These are phyloP conservation scores for Aquatica leii DNA, from an alignment of 2,888 invertebrate species.

Conservation along the genomic window DNA sequence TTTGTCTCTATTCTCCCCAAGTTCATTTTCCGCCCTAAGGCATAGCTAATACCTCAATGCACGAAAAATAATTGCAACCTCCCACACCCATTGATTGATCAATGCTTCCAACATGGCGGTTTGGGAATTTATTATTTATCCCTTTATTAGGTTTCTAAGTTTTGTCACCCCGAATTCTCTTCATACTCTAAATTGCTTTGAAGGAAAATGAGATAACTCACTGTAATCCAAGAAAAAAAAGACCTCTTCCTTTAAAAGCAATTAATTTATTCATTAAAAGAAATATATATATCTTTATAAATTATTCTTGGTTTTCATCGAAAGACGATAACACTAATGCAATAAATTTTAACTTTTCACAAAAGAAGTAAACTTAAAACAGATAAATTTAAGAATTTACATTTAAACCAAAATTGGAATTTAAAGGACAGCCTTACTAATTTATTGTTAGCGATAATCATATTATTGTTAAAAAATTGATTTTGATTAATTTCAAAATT, in stretches of 20 bases:
- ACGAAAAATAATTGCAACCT: slow-evolving; percentile 44
- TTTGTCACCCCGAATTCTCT: slow-evolving; percentile 44
- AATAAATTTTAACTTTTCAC: slow-evolving; percentile 1
- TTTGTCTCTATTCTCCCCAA: slow-evolving; percentile 24
- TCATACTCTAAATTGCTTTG: slow-evolving; percentile 19
- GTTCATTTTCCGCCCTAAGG: slow-evolving; percentile 30
- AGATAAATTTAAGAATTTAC: slow-evolving; percentile 1
- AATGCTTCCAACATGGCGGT: slow-evolving; percentile 52
- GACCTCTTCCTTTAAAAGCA: neutral
- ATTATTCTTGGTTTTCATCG: neutral
- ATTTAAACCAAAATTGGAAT: neutral
- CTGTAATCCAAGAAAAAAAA: slow-evolving; percentile 8
- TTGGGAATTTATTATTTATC: slow-evolving; percentile 54
- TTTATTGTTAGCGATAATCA: neutral
- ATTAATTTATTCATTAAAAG: slow-evolving; percentile 10
- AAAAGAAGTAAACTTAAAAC: neutral
- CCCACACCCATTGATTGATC: slow-evolving; percentile 47
- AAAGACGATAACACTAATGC: neutral
- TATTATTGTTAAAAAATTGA: too few species aligned
- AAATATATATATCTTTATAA: neutral
- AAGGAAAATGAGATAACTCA: slow-evolving; percentile 30
- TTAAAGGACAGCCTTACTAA: neutral
- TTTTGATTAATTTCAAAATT: too few species aligned
- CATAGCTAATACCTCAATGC: slow-evolving; percentile 31
- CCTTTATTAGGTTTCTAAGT: slow-evolving; percentile 48